Evolutionary conservation across 1,140 invertebrate species (phyloP).

Genomic region (Camponotus floridanus): DNA sequence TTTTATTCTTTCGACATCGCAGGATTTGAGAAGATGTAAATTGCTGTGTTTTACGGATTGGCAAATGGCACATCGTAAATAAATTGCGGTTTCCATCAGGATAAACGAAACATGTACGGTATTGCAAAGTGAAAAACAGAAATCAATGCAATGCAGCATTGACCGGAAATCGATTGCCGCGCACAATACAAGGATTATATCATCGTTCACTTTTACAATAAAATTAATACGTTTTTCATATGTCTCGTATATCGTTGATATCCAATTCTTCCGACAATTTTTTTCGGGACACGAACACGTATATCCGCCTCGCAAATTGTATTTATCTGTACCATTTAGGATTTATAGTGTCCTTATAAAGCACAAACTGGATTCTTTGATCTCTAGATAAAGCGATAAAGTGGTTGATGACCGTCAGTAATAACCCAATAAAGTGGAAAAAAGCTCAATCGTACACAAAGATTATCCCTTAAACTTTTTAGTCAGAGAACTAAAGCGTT

Average conservation of each 20-base stretch:
- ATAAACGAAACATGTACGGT: slow-evolving; percentile 25
- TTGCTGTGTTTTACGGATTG: neutral
- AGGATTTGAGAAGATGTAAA: slow-evolving; percentile 7
- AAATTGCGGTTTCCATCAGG: slow-evolving; percentile 28
- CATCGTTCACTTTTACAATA: slow-evolving; percentile 63
- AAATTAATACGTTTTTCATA: slow-evolving; percentile 53
- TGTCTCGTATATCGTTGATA: neutral
- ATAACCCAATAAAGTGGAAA: neutral
- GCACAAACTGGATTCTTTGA: neutral
- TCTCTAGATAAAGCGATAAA: neutral
- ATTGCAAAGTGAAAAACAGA: slow-evolving; percentile 45
- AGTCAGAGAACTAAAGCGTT: neutral
- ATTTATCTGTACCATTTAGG: neutral
- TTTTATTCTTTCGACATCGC: neutral
- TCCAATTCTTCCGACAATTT: neutral
- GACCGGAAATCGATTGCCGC: slow-evolving; percentile 54
- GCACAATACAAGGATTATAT: slow-evolving; percentile 53
- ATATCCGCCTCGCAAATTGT: slow-evolving; percentile 15
- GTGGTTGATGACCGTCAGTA: neutral
- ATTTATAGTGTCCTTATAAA: neutral
- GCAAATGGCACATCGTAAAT: slow-evolving; percentile 31
- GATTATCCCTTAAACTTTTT: neutral
- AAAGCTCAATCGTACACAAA: neutral
- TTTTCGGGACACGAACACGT: slow-evolving; percentile 6
- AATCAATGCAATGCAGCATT: slow-evolving; percentile 36